Evolutionary conservation across 2,113 vertebrate genomes (phyloP), one percentile per base, ranked within the genome.

Genomic region (Tapirus terrestris): DNA sequence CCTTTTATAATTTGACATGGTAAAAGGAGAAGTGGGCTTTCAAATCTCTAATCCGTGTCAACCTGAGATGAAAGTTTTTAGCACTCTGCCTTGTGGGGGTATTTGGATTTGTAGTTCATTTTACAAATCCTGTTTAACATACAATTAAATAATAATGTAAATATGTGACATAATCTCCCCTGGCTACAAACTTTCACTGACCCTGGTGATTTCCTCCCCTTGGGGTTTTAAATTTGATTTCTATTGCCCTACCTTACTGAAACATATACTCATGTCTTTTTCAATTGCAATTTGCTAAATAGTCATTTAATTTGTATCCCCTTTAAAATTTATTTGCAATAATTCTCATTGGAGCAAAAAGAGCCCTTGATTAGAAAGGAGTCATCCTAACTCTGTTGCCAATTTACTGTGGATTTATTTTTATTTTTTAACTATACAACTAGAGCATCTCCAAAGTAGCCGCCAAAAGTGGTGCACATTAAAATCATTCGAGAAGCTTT

Each of bases 111-210:
- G 76, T 89, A 96, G 95, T 95, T 94, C 95, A 45, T 98, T 93
- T 93, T 97, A 85, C 96, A 98, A 98, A 98, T 98, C 94, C 73
- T 70, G 97, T 98, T 98, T 98, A 98, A 96, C 58, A 95, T 97
- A 94, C 94, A 96, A 92, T 98, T 98, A 98, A 98, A 98, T 96
- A 98, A 97, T 98, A 98, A 98, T 29, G 65, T 96, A 97, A 94
- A 97, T 97, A 96, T 97, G 61, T 97, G 96, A 98, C 81, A 90
- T 90, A 95, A 96, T 97, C 80, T 97, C 82, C 58, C 88, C 58
- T 90, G 56, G 76, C 87, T 97, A 79, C 82, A 93, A 96, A 96
- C 96, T 97, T 95, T 91, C 97, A 94, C 21, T 98, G 97, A 98
- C 97, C 97, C 97, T 98, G 56, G 90, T 96, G 97, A 96, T 97